These are phyloP conservation scores for Acanthosepion lycidas DNA, from an alignment of 2,888 invertebrate species.

Conservation along the genomic window DNA sequence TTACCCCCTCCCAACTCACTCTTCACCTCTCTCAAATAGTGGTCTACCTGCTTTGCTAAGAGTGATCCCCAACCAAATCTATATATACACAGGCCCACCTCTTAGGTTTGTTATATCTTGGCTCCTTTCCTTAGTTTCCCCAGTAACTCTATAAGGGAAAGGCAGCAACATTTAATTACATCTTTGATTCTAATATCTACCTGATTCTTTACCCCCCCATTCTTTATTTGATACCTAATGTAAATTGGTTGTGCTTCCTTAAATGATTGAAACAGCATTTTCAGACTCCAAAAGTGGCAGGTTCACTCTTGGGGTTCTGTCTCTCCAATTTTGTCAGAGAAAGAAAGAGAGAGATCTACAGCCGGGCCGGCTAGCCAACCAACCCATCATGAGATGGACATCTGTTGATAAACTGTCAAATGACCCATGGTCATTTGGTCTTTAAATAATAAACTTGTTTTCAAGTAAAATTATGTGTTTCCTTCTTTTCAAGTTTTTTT, in stretches of 20 bases:
- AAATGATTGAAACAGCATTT: background rate
- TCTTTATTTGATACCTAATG: background rate
- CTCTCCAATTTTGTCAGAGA: background rate
- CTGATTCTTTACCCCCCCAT: background rate
- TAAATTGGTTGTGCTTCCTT: conserved; percentile 22
- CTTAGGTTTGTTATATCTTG: background rate
- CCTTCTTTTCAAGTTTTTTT: background rate
- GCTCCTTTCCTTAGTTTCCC: conserved; percentile 33
- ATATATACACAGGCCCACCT: background rate
- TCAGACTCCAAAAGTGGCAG: background rate
- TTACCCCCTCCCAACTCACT: background rate
- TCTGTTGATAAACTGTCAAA: background rate
- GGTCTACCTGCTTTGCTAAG: conserved; percentile 16
- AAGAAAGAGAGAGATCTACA: background rate
- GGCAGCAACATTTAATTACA: background rate
- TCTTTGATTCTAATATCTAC: conserved; percentile 8
- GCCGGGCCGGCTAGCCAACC: conserved; percentile 9
- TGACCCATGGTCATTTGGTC: conserved; percentile 23
- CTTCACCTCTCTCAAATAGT: background rate
- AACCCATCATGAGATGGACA: background rate
- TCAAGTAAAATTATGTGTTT: conserved; percentile 25
- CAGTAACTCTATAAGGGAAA: background rate
- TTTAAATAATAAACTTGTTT: conserved; percentile 33
- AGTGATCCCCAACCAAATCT: too few species aligned
- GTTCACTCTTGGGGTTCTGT: background rate